Conservation (phyloP, 2,888 invertebrate genomes). For the Morpho helenor region DNA sequence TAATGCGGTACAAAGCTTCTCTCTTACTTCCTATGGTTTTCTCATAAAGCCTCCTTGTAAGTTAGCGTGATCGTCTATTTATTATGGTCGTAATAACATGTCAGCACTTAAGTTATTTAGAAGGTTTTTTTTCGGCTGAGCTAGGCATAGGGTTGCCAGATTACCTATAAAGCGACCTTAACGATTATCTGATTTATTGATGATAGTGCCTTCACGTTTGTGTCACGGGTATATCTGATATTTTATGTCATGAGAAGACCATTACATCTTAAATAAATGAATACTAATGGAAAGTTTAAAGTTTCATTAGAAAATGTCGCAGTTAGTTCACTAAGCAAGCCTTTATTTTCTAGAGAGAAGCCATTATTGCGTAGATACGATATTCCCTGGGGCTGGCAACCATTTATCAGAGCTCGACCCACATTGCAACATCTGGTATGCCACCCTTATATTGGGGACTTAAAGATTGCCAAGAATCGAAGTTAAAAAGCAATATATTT, state of each 20-base stretch:
- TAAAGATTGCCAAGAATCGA: conserved; percentile 29
- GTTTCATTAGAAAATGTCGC: neutral
- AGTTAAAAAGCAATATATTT: neutral
- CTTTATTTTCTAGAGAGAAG: conserved; percentile 26
- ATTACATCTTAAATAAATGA: too few relatives aligned
- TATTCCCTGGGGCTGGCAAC: conserved; percentile 54
- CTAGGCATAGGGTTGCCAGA: too few relatives aligned
- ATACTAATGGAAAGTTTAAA: neutral
- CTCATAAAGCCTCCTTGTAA: conserved; percentile 13
- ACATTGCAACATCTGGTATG: conserved; percentile 59
- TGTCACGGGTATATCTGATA: too few relatives aligned
- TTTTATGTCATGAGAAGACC: too few relatives aligned
- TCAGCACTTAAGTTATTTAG: conserved; percentile 18
- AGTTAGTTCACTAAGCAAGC: conserved; percentile 10
- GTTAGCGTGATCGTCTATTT: conserved; percentile 21
- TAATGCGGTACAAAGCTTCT: conserved; percentile 68
- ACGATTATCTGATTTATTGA: too few relatives aligned
- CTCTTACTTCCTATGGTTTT: conserved; percentile 39
- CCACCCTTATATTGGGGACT: conserved; percentile 33
- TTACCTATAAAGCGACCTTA: too few relatives aligned
- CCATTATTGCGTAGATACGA: conserved; percentile 42
- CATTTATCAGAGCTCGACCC: conserved; percentile 69
- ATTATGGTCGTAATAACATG: conserved; percentile 28
- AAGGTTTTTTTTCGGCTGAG: neutral
- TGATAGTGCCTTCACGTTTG: too few relatives aligned